Evolutionary conservation across 1,140 invertebrate species (phyloP).

Genomic region (Macrotrachela quadricornifera): DNA sequence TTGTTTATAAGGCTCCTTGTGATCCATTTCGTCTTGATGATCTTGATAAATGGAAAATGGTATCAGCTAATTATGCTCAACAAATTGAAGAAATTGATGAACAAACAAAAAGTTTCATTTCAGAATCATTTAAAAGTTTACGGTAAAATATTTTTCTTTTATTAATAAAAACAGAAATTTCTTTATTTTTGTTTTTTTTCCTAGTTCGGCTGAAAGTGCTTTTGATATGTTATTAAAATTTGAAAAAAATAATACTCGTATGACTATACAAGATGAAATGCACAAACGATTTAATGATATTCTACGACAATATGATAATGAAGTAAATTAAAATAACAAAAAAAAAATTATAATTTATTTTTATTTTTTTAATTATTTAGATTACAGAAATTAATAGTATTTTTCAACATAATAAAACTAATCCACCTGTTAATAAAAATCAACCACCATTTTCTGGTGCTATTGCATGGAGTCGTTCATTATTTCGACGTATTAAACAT

Average conservation of each 20-base stretch:
- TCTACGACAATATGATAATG: constrained; percentile 56
- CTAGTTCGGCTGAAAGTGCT: constrained; percentile 52
- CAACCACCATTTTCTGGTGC: constrained; percentile 53
- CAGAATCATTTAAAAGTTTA: constrained; percentile 55
- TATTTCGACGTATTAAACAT: constrained; percentile 52
- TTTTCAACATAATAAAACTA: constrained; percentile 40
- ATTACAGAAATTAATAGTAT: constrained; percentile 22
- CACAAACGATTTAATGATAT: constrained; percentile 59
- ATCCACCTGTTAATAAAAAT: constrained; percentile 49
- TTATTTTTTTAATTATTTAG: neutral
- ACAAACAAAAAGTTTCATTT: constrained; percentile 60
- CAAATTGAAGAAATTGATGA: constrained; percentile 50
- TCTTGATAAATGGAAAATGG: constrained; percentile 56
- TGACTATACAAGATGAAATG: constrained; percentile 45
- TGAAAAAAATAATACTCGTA: constrained; percentile 48
- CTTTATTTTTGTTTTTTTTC: too few relatives aligned
- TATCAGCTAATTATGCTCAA: constrained; percentile 48
- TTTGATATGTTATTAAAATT: constrained; percentile 56
- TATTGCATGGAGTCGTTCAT: constrained; percentile 54
- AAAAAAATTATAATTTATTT: constrained; percentile 37
- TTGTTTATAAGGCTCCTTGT: neutral
- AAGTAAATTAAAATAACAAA: too few relatives aligned
- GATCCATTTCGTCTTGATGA: constrained; percentile 36
- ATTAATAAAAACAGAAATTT: too few relatives aligned
- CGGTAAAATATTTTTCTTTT: too few relatives aligned